Conservation (phyloP, 2,888 invertebrate species). For the Netelia virgata region DNA sequence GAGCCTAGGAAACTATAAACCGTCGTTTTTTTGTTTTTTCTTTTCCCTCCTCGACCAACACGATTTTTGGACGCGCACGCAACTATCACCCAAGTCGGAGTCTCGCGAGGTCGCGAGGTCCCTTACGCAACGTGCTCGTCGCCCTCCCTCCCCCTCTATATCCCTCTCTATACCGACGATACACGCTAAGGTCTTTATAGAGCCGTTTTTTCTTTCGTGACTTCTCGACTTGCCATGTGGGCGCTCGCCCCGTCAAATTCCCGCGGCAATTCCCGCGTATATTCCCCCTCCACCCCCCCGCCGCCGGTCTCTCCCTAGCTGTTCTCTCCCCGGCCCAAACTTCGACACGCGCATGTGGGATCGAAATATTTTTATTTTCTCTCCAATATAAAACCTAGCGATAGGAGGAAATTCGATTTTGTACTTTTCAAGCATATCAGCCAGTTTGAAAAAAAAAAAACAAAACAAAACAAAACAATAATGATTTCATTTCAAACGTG, state of each 20-base stretch:
- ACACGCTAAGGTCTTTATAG: conserved; percentile 38
- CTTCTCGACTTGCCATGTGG: conserved; percentile 45
- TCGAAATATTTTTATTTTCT: background rate
- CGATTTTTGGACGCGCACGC: conserved; percentile 44
- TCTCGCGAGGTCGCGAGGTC: conserved; percentile 33
- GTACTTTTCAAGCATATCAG: too few relatives aligned
- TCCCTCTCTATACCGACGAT: conserved; percentile 44
- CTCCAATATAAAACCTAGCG: too few relatives aligned
- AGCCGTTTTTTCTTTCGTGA: conserved; percentile 21
- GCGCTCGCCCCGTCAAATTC: conserved; percentile 51
- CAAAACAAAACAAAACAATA: background rate
- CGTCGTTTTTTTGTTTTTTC: background rate
- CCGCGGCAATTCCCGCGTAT: conserved; percentile 22
- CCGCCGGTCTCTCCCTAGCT: too few relatives aligned
- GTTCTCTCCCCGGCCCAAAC: background rate
- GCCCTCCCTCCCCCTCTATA: too few relatives aligned
- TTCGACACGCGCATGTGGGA: background rate
- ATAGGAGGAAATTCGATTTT: too few relatives aligned
- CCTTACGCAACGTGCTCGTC: conserved; percentile 55
- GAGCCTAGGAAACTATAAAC: background rate
- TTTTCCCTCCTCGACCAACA: background rate
- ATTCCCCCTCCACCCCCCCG: too few relatives aligned
- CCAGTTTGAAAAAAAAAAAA: background rate
- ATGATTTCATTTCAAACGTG: background rate
- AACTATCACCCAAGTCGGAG: conserved; percentile 28